Evolutionary conservation across 2,797 vertebrate genomes (phyloP).

Genomic region (Mus minutoides): DNA sequence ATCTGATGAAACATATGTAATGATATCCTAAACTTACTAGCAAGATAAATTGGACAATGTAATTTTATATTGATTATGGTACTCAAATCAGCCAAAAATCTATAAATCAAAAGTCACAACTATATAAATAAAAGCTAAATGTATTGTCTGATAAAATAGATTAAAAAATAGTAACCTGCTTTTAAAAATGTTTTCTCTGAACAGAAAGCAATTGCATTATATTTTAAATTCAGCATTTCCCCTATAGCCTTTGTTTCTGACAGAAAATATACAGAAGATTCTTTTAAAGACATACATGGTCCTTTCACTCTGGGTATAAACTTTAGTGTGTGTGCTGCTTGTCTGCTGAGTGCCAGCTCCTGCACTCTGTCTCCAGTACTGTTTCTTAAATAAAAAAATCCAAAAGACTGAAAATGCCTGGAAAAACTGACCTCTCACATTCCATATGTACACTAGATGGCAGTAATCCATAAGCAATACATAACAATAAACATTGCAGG

Average conservation of each 20-base stretch:
- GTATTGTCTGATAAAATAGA: not conserved
- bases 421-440: not conserved
- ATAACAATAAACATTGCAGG: constrained; percentile 14
- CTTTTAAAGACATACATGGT: not conserved
- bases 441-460: constrained; percentile 83
- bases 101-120: not conserved
- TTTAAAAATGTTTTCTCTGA: not conserved
- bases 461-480: constrained; percentile 77
- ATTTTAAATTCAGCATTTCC: not conserved
- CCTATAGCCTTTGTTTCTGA: not conserved
- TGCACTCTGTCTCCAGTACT: not conserved
- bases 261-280: not conserved
- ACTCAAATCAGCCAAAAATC: not conserved
- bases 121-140: not conserved
- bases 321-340: not conserved
- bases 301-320: not conserved
- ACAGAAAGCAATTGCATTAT: not conserved
- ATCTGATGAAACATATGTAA: not conserved
- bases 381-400: not conserved
- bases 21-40: not conserved
- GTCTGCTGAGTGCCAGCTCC: not conserved
- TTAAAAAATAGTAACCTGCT: not conserved
- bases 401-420: not conserved
- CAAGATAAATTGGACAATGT: not conserved
- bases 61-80: not conserved